Evolutionary conservation across 2,113 vertebrate species (phyloP).

Genomic region (Delphinus delphis): DNA sequence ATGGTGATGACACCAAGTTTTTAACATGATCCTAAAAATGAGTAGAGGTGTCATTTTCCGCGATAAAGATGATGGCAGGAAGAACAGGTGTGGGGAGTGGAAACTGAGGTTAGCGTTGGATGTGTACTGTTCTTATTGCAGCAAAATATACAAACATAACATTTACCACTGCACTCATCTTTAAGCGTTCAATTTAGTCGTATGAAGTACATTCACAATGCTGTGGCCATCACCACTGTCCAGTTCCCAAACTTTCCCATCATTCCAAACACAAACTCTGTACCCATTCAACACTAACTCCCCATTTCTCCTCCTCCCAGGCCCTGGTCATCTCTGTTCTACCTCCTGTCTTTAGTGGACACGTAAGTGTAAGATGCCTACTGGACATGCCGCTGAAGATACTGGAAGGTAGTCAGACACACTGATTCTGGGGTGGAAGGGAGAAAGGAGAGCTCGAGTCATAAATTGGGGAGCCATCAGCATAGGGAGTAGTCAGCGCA

Average conservation of each 20-base stretch:
- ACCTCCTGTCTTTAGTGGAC: not conserved
- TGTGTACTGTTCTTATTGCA: not conserved
- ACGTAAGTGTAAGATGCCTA: not conserved
- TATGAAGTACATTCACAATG: not conserved
- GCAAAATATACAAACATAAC: not conserved
- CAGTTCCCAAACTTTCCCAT: not conserved
- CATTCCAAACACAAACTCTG: not conserved
- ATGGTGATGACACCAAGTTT: not conserved
- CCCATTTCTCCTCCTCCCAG: accelerated
- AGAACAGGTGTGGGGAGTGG: not conserved
- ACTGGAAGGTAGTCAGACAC: not conserved
- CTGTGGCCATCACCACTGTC: not conserved
- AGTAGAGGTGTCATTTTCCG: not conserved
- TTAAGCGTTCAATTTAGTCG: not conserved
- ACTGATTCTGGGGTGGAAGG: not conserved
- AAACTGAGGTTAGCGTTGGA: not conserved
- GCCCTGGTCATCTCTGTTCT: not conserved
- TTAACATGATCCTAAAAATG: not conserved
- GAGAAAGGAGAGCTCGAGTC: not conserved
- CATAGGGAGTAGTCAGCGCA: accelerated
- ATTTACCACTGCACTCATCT: not conserved
- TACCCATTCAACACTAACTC: not conserved
- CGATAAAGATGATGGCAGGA: not conserved
- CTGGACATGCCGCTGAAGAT: not conserved
- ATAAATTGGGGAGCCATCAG: not conserved